phyloP scores from a whole-genome alignment of 2,113 vertebrate genomes.

The Barnardius zonarius region DNA sequence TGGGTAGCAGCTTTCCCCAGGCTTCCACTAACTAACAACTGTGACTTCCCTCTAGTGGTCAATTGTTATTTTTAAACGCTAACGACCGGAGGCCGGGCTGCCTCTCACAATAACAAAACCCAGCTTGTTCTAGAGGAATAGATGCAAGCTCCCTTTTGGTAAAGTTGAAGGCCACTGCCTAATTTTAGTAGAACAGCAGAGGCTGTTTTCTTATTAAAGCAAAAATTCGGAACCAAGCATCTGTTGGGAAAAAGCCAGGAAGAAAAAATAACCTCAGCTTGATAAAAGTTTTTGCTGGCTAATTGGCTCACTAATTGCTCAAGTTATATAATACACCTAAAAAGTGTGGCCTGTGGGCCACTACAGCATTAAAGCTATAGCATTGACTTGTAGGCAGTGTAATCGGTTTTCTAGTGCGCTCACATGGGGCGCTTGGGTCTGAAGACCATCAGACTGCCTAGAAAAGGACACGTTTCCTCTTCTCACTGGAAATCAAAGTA shows the following conservation, averaged over 20 bases:
- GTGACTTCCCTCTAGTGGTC: conserved; percentile 24
- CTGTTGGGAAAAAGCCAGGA: neutral
- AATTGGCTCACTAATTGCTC: neutral
- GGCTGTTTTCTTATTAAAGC: neutral
- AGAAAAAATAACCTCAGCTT: neutral
- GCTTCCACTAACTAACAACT: neutral
- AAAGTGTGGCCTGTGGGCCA: neutral
- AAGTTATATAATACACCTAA: neutral
- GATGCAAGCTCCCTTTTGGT: neutral
- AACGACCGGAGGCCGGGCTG: neutral
- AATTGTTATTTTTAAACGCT: neutral
- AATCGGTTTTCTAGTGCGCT: neutral
- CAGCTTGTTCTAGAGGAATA: neutral
- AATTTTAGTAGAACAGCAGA: neutral
- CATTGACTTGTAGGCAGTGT: neutral
- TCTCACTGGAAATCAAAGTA: neutral
- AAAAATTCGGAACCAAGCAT: neutral
- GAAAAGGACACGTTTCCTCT: neutral
- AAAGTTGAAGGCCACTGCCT: neutral
- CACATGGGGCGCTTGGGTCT: neutral
- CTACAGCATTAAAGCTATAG: neutral
- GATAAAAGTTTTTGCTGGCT: neutral
- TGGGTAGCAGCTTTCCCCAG: neutral
- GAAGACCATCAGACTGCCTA: neutral
- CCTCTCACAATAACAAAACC: neutral